Conservation (phyloP, 2,113 vertebrate genomes). For the Trichomycterus rosablanca region DNA sequence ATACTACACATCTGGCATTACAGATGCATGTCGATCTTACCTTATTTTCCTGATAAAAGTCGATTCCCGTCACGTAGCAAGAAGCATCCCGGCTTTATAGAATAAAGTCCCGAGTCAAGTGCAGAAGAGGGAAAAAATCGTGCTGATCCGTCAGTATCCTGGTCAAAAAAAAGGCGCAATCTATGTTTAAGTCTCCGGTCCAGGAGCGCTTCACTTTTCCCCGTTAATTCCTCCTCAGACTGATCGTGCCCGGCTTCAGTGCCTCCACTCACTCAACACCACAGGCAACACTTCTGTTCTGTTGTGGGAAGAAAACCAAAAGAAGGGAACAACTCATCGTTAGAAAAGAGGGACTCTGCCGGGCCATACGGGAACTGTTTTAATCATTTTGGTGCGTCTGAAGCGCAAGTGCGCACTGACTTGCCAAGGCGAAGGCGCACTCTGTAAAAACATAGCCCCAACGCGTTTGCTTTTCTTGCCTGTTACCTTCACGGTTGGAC, state of each 20-base stretch:
- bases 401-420: conserved; percentile 9
- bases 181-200: conserved; percentile 57
- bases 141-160: conserved; percentile 59
- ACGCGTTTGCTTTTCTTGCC: too few relatives aligned
- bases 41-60: conserved; percentile 54
- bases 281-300: conserved; percentile 55
- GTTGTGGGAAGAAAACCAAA: not conserved
- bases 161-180: conserved; percentile 64
- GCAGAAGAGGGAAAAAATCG: conserved; percentile 31
- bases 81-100: conserved; percentile 66
- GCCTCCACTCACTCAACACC: conserved; percentile 56
- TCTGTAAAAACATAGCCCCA: conserved; percentile 18
- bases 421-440: not conserved
- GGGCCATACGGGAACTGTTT: conserved; percentile 14
- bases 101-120: conserved; percentile 66
- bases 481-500: conserved; percentile 19
- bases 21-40: conserved; percentile 63
- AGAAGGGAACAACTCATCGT: conserved; percentile 32
- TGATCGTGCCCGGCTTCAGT: conserved; percentile 47
- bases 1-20: too few relatives aligned
- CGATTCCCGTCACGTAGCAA: conserved; percentile 62
- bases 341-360: conserved; percentile 25
- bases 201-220: conserved; percentile 32
- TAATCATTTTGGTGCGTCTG: conserved; percentile 26
- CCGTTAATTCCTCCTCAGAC: conserved; percentile 57